Evolutionary conservation across 2,113 vertebrate genomes (phyloP).

Genomic region (Planiliza haematocheilus): DNA sequence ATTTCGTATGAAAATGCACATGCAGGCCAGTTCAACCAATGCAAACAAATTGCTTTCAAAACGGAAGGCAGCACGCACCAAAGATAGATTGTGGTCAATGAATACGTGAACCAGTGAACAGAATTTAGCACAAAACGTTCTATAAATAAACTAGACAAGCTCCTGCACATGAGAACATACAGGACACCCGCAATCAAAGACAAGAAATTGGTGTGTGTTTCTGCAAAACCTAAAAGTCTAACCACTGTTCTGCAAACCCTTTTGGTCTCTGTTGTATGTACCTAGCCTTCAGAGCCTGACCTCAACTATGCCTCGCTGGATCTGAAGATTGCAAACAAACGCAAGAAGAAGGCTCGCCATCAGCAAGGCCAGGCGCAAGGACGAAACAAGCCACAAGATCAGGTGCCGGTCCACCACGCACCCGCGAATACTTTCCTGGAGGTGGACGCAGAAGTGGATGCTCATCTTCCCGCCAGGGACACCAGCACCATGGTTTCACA

Average conservation of each 20-base stretch:
- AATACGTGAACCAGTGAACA: conserved; percentile 24
- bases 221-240: not conserved
- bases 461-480: conserved; percentile 67
- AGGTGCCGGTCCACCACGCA: conserved; percentile 14
- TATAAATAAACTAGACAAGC: conserved; percentile 59
- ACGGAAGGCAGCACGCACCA: conserved; percentile 49
- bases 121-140: conserved; percentile 1
- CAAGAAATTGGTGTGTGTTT: not conserved
- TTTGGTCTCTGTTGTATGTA: conserved; percentile 4
- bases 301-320: conserved; percentile 84
- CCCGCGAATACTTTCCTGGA: conserved; percentile 53
- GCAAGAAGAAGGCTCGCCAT: conserved; percentile 67
- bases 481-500: conserved; percentile 77
- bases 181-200: not conserved
- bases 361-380: conserved; percentile 57
- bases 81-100: conserved; percentile 53
- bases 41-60: conserved; percentile 43
- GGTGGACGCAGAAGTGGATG: conserved; percentile 53
- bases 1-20: not conserved
- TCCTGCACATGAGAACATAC: conserved; percentile 1
- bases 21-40: not conserved
- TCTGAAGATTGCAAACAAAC: conserved; percentile 71
- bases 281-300: conserved; percentile 62
- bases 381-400: conserved; percentile 41
- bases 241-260: not conserved